Conservation (phyloP, 2,888 invertebrate genomes). For the Tipula helvola region DNA sequence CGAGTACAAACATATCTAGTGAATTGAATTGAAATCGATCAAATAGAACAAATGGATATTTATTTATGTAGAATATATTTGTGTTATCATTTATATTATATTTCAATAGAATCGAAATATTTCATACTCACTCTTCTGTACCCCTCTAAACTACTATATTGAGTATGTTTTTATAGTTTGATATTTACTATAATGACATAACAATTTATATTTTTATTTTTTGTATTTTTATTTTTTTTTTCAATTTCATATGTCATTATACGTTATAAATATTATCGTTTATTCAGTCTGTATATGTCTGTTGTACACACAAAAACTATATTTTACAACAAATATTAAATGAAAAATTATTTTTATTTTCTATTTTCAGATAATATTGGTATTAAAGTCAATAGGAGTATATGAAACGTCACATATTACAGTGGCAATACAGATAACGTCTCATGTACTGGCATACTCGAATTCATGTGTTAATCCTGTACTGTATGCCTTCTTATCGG, state of each 20-base stretch:
- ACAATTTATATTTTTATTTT: background rate
- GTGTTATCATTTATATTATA: background rate
- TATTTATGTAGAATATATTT: background rate
- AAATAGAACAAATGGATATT: background rate
- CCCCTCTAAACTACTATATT: background rate
- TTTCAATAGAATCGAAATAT: background rate
- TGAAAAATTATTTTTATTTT: background rate
- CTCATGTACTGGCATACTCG: conserved; percentile 77
- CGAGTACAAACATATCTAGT: background rate
- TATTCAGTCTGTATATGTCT: background rate
- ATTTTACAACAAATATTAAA: background rate
- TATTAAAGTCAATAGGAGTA: conserved; percentile 58
- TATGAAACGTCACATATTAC: conserved; percentile 57
- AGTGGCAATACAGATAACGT: conserved; percentile 63
- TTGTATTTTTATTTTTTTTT: background rate
- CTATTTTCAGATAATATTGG: conserved; percentile 54
- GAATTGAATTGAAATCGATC: background rate
- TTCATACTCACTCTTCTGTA: background rate
- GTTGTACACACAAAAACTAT: background rate
- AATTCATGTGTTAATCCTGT: conserved; percentile 93
- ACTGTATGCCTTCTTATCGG: conserved; percentile 86
- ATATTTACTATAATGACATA: background rate
- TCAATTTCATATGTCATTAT: background rate
- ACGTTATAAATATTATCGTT: background rate
- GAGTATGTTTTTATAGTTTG: background rate